Evolutionary conservation across 2,113 vertebrate genomes (phyloP).

Genomic region (Crypturellus undulatus): DNA sequence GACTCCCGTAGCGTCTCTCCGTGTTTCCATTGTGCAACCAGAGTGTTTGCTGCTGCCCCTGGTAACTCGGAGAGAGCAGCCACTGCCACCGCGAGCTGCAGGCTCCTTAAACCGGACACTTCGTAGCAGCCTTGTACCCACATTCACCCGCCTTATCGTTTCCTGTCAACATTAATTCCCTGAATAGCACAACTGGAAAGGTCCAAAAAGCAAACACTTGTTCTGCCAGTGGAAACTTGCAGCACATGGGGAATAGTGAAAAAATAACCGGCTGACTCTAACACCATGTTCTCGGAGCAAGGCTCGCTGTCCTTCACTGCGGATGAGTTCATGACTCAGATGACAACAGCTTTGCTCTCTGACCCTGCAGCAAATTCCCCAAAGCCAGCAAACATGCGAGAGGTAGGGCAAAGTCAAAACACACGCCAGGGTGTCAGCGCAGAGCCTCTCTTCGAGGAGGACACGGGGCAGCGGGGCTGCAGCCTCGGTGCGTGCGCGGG

Average conservation of each 20-base stretch:
- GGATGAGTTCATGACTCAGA: neutral
- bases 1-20: neutral
- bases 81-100: neutral
- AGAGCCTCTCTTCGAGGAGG: neutral
- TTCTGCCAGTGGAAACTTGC: conserved; percentile 1
- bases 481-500: neutral
- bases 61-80: neutral
- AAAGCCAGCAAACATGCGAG: neutral
- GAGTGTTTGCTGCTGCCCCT: neutral
- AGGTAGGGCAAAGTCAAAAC: neutral
- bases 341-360: conserved; percentile 21
- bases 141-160: neutral
- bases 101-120: neutral
- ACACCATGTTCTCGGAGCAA: neutral
- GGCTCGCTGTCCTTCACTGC: neutral
- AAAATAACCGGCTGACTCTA: neutral
- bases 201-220: conserved; percentile 1
- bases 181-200: neutral
- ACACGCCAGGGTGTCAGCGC: neutral
- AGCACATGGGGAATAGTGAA: neutral
- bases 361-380: neutral
- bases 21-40: neutral
- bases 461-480: neutral
- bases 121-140: neutral
- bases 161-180: conserved; percentile 45